These are phyloP conservation scores for Paramacrobiotus metropolitanus DNA, from an alignment of 1,140 invertebrate genomes.

Conservation along the genomic window DNA sequence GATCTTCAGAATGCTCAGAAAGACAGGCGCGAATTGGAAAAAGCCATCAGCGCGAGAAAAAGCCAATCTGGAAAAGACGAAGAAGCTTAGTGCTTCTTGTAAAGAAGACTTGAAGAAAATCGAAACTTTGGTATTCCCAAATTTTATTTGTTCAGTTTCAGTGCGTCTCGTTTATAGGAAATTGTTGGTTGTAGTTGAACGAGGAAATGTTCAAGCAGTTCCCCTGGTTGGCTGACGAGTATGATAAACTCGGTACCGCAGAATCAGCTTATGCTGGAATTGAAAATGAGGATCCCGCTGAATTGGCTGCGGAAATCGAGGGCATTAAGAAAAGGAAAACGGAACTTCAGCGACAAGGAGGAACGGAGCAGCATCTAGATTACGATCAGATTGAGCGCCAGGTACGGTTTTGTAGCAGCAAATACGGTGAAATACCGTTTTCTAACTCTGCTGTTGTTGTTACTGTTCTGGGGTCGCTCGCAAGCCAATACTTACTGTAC, in stretches of 20 bases:
- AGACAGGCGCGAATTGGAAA: slow-evolving; percentile 41
- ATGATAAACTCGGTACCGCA: background rate
- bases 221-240: background rate
- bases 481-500: too few species aligned
- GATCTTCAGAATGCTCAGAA: slow-evolving; percentile 11
- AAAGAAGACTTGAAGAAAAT: slow-evolving; percentile 18
- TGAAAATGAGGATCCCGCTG: too few species aligned
- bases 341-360: background rate
- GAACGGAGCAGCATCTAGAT: slow-evolving; percentile 4
- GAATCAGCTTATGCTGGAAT: background rate
- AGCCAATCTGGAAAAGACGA: slow-evolving; percentile 27
- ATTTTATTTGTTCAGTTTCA: background rate
- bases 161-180: background rate
- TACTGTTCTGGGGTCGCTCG: too few species aligned
- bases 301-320: too few species aligned
- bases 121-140: background rate
- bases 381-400: slow-evolving; percentile 9
- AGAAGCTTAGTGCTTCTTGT: slow-evolving; percentile 27
- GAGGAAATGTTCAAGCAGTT: background rate
- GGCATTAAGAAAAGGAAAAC: background rate
- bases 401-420: slow-evolving; percentile 8
- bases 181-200: background rate
- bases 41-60: slow-evolving; percentile 25
- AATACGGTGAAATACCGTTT: too few species aligned
- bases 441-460: too few species aligned